Evolutionary conservation across 53 echinoderm and acorn worm species (phyloP).

Genomic region (Echinometra lucunter): DNA sequence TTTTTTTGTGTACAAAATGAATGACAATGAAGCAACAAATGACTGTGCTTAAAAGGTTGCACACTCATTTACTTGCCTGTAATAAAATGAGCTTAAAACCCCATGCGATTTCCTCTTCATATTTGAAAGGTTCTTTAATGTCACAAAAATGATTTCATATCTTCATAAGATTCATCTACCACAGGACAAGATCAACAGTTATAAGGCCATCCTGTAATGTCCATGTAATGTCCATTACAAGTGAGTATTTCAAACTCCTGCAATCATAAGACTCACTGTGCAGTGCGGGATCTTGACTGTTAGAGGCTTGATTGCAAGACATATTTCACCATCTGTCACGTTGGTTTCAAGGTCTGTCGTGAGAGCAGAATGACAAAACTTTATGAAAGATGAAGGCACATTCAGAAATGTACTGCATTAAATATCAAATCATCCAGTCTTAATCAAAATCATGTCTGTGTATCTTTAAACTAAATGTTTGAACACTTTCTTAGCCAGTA

Average conservation of each 20-base stretch:
- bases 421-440: no score
- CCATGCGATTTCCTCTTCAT: no score
- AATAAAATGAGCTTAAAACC: no score
- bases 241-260: not conserved
- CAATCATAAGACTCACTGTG: conserved; percentile 75
- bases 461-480: no score
- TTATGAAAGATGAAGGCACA: not conserved
- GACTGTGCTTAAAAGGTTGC: no score
- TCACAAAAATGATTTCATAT: not conserved
- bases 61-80: no score
- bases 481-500: no score
- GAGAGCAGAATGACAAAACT: not conserved
- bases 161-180: not conserved
- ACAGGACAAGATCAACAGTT: not conserved
- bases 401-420: not conserved
- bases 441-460: no score
- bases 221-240: not conserved
- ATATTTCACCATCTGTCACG: conserved; percentile 89
- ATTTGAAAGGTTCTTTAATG: no score
- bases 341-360: conserved; percentile 86
- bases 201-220: not conserved
- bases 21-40: no score
- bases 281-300: conserved; percentile 74
- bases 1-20: no score
- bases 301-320: conserved; percentile 77